Evolutionary conservation across 2,113 vertebrate genomes (phyloP).

Genomic region (Daubentonia madagascariensis): DNA sequence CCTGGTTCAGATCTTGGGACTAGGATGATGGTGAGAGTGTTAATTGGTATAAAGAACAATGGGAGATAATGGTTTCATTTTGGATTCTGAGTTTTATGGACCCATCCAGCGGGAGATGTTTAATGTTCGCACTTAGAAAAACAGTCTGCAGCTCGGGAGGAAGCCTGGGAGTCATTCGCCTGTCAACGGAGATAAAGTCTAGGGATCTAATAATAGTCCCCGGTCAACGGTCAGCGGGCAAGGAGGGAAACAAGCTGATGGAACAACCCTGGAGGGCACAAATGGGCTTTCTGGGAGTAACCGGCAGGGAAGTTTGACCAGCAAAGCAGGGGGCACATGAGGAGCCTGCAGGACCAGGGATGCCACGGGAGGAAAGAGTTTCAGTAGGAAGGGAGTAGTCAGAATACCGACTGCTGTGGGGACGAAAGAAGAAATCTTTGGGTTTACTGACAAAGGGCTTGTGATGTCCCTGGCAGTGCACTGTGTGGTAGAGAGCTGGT

Average conservation of each 20-base stretch:
- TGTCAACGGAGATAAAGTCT: neutral
- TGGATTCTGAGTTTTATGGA: neutral
- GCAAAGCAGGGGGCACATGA: neutral
- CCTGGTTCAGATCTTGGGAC: neutral
- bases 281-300: neutral
- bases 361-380: neutral
- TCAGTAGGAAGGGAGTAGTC: neutral
- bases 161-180: neutral
- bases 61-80: neutral
- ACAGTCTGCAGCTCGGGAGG: neutral
- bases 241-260: neutral
- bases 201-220: neutral
- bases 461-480: neutral
- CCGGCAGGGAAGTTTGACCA: neutral
- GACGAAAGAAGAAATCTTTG: neutral
- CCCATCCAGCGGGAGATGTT: neutral
- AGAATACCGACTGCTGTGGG: neutral
- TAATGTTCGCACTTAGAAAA: neutral
- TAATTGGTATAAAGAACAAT: neutral
- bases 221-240: too few relatives aligned
- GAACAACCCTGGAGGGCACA: neutral
- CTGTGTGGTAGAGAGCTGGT: neutral
- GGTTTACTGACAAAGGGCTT: neutral
- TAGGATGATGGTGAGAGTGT: neutral
- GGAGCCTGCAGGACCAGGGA: neutral